A percentile compares a stretch with the other conserved stretches of the same genome.
phyloP scores from a whole-genome alignment of 2,113 vertebrate species.

The Saimiri boliviensis region DNA sequence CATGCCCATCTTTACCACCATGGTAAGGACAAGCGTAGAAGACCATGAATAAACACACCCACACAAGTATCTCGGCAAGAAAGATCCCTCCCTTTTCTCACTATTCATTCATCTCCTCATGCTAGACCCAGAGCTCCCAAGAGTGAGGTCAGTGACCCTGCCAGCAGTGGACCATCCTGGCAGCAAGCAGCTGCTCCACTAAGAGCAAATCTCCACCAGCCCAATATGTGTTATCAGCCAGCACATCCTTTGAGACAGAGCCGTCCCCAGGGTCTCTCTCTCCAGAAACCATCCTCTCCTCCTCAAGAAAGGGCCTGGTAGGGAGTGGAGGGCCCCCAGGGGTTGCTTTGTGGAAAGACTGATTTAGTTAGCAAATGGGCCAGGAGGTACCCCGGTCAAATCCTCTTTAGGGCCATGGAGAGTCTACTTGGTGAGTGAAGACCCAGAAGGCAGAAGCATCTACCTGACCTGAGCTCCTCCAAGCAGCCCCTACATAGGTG shows the following conservation, averaged over 20 bases:
- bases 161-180: neutral
- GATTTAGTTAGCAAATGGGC: neutral
- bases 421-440: neutral
- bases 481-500: neutral
- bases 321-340: neutral
- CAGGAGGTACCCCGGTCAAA: no score
- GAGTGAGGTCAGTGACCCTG: fast-evolving
- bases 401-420: neutral
- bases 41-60: neutral
- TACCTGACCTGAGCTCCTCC: neutral
- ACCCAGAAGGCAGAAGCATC: neutral
- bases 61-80: neutral
- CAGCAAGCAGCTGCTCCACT: neutral
- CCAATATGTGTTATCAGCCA: no score
- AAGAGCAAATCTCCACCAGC: neutral
- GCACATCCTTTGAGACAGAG: neutral
- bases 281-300: neutral
- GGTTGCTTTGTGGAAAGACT: neutral
- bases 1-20: neutral
- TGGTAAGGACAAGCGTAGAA: neutral
- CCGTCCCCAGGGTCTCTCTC: neutral
- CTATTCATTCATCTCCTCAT: neutral
- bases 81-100: neutral
- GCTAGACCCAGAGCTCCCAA: neutral
- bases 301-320: neutral